Evolutionary conservation across 2,888 invertebrate species (phyloP), one percentile per base, ranked within the genome.

Genomic region (Ichneumoninae sp.): DNA sequence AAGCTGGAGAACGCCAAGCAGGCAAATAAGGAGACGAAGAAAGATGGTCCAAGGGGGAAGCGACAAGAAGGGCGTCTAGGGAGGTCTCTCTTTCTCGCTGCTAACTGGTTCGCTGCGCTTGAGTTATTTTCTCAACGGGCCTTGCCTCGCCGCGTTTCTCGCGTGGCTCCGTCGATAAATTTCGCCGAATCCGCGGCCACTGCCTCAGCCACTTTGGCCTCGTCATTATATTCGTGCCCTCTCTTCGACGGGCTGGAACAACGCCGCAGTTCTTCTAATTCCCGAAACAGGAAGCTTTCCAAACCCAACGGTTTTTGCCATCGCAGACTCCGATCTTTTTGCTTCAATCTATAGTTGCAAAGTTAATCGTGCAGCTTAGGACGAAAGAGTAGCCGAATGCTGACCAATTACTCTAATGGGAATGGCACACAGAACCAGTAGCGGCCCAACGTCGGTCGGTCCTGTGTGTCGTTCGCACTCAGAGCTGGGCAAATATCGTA

Each of bases 71-170:
- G 71, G 75, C 54, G 70, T 62, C 78, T 65, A 33, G 60, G 71
- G 60, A 68, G 66, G 54, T 77, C 79, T 72, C 62, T 72, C 72
- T 80, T 62, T 62, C 30, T 33, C 62, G 62, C 30, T 19, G 82
- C 85, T 86, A 88, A 88, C 88, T 87, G 87, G 88, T 87, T 85
- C 86, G 83, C 80, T 87, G 86, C 84, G 85, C 87, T 77, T 78
- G 81, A 85, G 85, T 84, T 87, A 87, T 87, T 83, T 85, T 83
- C 74, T 16, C 82, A 85, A 81, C 75, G 74, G 74, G 77, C 78
- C 87, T 82, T 40, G 76, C 36, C 72, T 68, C 47, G 62, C 44
- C 52, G 84, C 87, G 81, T 85, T 70, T 68, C 70, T 82, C 66
- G 80, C 82, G 68, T 62, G 82, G 82, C 50, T 81, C 82, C 76